These are phyloP conservation scores for Bombus picipes DNA, from an alignment of 1,140 invertebrate genomes.

Conservation along the genomic window DNA sequence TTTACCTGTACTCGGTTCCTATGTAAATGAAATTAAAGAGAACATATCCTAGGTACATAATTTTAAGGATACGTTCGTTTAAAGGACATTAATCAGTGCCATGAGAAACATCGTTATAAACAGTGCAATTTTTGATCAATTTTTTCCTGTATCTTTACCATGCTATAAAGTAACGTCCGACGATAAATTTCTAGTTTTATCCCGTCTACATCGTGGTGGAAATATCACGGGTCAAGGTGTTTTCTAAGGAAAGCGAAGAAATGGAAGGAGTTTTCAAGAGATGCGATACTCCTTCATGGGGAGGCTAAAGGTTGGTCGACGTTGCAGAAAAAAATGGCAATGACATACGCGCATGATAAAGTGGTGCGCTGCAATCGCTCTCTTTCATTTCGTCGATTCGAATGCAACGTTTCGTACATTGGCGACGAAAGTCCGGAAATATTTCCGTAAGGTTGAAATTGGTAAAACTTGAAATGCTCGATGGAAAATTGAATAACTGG, in stretches of 20 bases:
- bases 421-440: background rate
- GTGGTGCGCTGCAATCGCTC: too few relatives aligned
- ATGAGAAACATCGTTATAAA: too few relatives aligned
- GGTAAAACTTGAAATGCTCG: background rate
- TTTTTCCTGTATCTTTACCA: background rate
- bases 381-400: background rate
- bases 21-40: too few relatives aligned
- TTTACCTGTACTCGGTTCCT: too few relatives aligned
- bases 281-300: background rate
- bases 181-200: constrained; percentile 2
- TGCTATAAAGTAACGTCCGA: background rate
- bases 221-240: constrained; percentile 36
- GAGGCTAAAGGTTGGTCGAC: background rate
- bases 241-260: background rate
- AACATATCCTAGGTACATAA: too few relatives aligned
- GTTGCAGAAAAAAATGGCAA: background rate
- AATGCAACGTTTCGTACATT: background rate
- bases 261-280: constrained; percentile 9
- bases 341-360: background rate
- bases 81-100: background rate
- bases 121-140: background rate
- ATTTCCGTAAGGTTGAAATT: too few relatives aligned
- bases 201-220: background rate
- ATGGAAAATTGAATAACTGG: background rate
- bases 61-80: too few relatives aligned